These are phyloP conservation scores for Elephantulus edwardii DNA, from an alignment of 2,113 vertebrate species.

Conservation along the genomic window DNA sequence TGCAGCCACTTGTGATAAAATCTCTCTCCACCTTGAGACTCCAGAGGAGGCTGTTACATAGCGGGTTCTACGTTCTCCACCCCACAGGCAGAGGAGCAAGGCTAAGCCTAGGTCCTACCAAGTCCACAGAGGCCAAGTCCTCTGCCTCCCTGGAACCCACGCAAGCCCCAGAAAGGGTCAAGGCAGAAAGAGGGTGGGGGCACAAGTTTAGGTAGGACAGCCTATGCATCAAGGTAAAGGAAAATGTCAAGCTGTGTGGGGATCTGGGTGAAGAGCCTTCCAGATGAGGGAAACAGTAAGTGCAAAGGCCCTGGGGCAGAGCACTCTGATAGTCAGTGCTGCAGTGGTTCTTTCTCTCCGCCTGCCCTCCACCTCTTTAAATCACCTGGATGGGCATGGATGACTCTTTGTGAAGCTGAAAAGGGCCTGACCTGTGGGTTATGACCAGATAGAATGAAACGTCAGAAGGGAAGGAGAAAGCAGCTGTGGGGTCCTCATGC, in stretches of 20 bases:
- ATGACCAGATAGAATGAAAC: not conserved
- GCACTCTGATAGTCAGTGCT: not conserved
- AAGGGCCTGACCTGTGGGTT: not conserved
- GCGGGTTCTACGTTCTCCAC: not conserved
- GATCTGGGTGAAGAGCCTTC: not conserved
- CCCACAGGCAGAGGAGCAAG: not conserved
- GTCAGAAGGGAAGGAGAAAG: not conserved
- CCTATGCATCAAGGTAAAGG: not conserved
- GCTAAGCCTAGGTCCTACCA: not conserved
- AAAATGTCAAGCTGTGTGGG: not conserved
- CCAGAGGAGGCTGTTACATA: not conserved
- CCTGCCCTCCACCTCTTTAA: not conserved
- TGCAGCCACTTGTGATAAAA: not conserved
- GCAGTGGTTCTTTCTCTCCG: not conserved
- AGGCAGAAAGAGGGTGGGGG: not conserved
- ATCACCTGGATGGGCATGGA: not conserved
- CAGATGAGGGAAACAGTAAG: not conserved
- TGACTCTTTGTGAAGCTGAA: not conserved
- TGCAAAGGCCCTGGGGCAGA: not conserved
- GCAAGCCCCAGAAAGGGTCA: not conserved
- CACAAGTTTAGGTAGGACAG: not conserved
- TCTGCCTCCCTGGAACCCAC: not conserved
- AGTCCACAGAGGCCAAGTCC: not conserved
- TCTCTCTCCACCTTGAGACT: not conserved
- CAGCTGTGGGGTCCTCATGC: accelerated